Conservation (phyloP, 2,113 vertebrate species). For the Puffinus mauretanicus region DNA sequence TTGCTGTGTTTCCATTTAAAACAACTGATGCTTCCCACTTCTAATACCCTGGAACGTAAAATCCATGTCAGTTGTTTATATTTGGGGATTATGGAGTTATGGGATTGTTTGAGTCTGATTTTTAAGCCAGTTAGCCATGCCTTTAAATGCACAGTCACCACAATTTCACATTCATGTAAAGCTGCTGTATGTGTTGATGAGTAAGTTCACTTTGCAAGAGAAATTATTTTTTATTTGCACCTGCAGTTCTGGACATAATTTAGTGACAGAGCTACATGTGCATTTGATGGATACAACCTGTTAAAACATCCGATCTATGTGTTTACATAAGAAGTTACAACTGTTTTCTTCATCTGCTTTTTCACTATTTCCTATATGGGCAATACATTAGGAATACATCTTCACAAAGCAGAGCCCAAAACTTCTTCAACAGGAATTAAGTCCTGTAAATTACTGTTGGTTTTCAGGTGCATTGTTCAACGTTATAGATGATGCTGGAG, state of each 20-base stretch:
- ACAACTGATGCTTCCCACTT: slow-evolving; percentile 42
- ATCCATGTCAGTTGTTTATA: slow-evolving; percentile 55
- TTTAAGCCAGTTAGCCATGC: neutral
- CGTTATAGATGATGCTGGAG: neutral
- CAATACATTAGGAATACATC: neutral
- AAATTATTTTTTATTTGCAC: neutral
- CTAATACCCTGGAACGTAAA: neutral
- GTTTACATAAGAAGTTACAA: neutral
- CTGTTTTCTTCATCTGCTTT: neutral
- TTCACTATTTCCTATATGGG: neutral
- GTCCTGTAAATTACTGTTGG: neutral
- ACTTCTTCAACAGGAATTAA: neutral
- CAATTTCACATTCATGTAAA: neutral
- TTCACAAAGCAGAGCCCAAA: neutral
- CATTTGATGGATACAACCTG: neutral
- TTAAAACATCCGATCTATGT: neutral
- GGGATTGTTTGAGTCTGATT: slow-evolving; percentile 23
- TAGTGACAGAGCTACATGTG: neutral
- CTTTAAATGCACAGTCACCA: neutral
- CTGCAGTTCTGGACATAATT: neutral
- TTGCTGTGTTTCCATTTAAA: slow-evolving; percentile 54
- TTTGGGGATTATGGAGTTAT: slow-evolving; percentile 23
- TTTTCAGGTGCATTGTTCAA: neutral
- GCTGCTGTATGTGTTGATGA: neutral
- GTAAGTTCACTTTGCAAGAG: neutral